Base-by-base conservation (phyloP, 2,797 vertebrate species). In the Fringilla coelebs region DNA sequence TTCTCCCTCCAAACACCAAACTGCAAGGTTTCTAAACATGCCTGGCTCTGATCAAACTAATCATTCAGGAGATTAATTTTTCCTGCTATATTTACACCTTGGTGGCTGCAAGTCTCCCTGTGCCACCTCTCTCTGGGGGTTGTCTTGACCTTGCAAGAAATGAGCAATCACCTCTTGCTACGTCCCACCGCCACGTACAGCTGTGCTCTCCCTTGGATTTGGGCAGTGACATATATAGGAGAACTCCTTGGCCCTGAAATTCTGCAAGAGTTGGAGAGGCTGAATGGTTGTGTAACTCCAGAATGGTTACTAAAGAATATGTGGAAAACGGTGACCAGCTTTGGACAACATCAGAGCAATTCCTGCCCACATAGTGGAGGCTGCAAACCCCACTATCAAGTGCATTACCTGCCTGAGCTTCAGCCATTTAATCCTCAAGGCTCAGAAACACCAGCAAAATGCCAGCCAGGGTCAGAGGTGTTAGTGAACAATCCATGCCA, bases 311-410 rank as follows among this genome's bases (percentile, higher is more conserved):
- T 48, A 14, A 36, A 68, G 16, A 14, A 41, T 34, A 66, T 0
- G 0, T 3, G 11, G 18, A 10, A 49, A 34, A 43, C 0, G 1
- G 3, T 51, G 58, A 36, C 5, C 21, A 52, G 60, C 41, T 52
- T 22, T 14, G n/a, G 29, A 43, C 46, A 29, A 18, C 1, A 19
- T 11, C 2, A 4, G 11, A n/a, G 15, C 40, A 45, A 38, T 12
- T 10, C 9, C n/a, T 21, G 12, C 9, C 12, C 1, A 0, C 2
- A 2, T 13, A 43, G 31, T 0, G 0, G 17, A 54, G 46, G 18
- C 5, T 58, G 38, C 66, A 83, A 71, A 57, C 36, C 36, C 22
- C 57, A n/a, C 41, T 17, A 48, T 77, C 49, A 48, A 78, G 52
- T 0, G 12, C 1, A 1, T 31, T 45, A 85, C 48, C 61, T 11